Evolutionary conservation across 2,888 invertebrate genomes (phyloP), one percentile per base, ranked within the genome.

Genomic region (Tricholauxania praeusta): DNA sequence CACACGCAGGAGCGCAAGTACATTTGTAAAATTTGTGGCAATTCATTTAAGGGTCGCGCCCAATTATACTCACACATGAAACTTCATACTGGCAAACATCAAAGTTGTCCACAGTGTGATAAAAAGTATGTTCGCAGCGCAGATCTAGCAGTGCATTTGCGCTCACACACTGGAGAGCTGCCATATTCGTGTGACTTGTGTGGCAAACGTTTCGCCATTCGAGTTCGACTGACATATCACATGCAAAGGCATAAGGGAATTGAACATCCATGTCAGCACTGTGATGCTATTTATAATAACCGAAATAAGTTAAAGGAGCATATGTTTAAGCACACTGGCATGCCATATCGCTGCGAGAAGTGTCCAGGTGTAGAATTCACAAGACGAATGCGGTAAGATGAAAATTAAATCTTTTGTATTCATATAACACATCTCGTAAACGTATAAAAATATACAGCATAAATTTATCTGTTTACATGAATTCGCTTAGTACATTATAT

Each of bases 321-420:
- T 72, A 72, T 80, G 63, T 81, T 80, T 53, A 79, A 78, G 57
- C 81, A 81, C 62, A 80, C 77, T n/a, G 81, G 81, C 1, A 80
- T 80, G 79, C 81, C 81, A 6, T 80, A 80, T 72, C 78, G 77
- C 47, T 79, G 78, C 62, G 77, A 78, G 70, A 57, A 76, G 49
- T 79, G 79, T 63, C 75, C 79, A 2, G 75, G 74, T 51, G 51
- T 78, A 8, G 77, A 76, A 15, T 78, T 79, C 70, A 74, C 77
- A 3, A 75, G 79, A 2, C 74, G 79, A 55, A 32, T 77, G 48
- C 77, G 79, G 79, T 79, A 60, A 74, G 69, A 6, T 39, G 1
- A 39, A 28, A n/a, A n/a, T n/a, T n/a, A n/a, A n/a, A n/a, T n/a
- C 14, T n/a, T 59, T 5, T 59, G 59, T 19, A 22, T n/a, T n/a